Evolutionary conservation across 2,113 vertebrate species (phyloP).

Genomic region (Barnardius zonarius): DNA sequence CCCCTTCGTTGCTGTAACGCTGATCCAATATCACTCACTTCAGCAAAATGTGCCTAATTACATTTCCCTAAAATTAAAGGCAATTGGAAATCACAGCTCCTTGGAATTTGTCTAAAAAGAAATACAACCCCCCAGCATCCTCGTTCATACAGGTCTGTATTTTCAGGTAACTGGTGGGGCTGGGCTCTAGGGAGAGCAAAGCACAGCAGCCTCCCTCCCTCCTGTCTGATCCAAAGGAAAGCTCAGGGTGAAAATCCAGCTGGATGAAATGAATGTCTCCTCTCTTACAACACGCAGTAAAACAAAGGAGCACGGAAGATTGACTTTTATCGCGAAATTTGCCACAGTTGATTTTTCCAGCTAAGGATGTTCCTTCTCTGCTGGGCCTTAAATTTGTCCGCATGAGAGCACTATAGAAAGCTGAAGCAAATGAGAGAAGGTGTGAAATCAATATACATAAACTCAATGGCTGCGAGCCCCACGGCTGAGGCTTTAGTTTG

Average conservation of each 20-base stretch:
- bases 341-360: conserved; percentile 7
- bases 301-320: conserved; percentile 4
- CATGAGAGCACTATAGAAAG: background rate
- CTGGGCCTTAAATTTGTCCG: conserved; percentile 3
- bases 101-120: background rate
- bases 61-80: background rate
- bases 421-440: background rate
- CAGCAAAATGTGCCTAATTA: background rate
- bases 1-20: background rate
- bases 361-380: conserved; percentile 34
- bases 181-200: background rate
- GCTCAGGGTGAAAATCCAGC: background rate
- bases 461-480: background rate
- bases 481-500: background rate
- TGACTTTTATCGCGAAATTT: background rate
- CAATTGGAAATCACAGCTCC: background rate
- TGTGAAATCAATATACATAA: conserved; percentile 25
- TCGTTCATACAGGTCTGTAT: background rate
- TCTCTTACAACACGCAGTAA: background rate
- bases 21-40: too few relatives aligned
- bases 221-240: background rate
- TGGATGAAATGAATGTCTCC: background rate
- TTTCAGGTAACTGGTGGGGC: background rate
- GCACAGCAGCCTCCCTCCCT: background rate
- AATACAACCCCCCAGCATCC: background rate